Evolutionary conservation across 2,888 invertebrate genomes (phyloP), one percentile per base, ranked within the genome.

Genomic region (Tiphia femorata): DNA sequence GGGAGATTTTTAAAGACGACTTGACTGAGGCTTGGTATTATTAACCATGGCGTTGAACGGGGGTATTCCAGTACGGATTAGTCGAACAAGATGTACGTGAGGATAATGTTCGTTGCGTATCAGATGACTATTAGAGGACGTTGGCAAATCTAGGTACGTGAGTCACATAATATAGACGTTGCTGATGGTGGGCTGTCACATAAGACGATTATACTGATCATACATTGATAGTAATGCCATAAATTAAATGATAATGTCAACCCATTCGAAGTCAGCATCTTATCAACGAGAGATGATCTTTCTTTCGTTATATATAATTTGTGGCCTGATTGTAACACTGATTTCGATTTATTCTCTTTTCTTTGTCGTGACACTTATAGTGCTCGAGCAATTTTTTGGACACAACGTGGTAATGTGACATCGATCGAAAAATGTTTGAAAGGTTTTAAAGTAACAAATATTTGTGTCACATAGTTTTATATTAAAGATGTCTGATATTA

Each of bases 71-170:
- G 37, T 55, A 43, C 19, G 49, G 52, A 67, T 67, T 67, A 67
- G 58, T 67, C 4, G 10, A 67, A 10, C 50, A 6, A 58, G 49
- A 42, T 58, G 37, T 59, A 63, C 44, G 55, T 44, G 41, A 44
- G 51, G 54, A 27, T 60, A 19, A 42, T 49, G 17, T 19, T 29
- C n/a, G 27, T 54, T 30, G 38, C 17, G 46, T 46, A 35, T 41
- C 23, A 62, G 42, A 43, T 35, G 12, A 46, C 54, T 58, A 63
- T 62, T 63, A 63, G 58, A 62, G 16, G 17, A 35, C n/a, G n/a
- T 6, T 25, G 8, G 25, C 8, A 59, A 50, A 58, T 48, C 46
- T 44, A 56, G 47, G 42, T 53, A 56, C 35, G 48, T 52, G 42
- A 62, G 51, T 68, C 53, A 58, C 52, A 62, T 8, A 62, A 50